Percentiles rank a stretch among this genome's conserved stretches.
These are phyloP conservation scores for Alouatta palliata DNA, from an alignment of 2,113 vertebrate genomes.

Conservation along the genomic window DNA sequence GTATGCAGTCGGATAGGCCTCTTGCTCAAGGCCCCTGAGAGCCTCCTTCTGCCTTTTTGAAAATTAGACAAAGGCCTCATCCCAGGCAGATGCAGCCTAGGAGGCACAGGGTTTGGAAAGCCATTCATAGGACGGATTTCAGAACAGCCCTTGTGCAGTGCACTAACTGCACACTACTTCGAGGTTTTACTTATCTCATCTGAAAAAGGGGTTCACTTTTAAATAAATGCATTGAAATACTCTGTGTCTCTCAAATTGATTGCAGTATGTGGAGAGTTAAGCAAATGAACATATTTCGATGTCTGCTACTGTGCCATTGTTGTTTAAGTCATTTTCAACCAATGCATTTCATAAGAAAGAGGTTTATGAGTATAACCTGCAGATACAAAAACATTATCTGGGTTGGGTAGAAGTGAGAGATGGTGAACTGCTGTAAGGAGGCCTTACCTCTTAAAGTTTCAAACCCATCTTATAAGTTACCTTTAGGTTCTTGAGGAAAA, in stretches of 20 bases:
- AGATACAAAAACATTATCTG: neutral
- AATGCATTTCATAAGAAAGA: neutral
- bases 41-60: neutral
- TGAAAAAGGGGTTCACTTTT: neutral
- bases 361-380: neutral
- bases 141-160: neutral
- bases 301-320: neutral
- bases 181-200: neutral
- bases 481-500: constrained; percentile 92
- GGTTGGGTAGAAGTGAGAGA: neutral
- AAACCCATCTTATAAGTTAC: constrained; percentile 76
- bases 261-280: neutral
- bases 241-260: neutral
- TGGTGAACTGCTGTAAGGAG: neutral
- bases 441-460: neutral
- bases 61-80: neutral
- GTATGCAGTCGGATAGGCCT: neutral
- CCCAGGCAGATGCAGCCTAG: neutral
- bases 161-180: neutral
- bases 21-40: neutral
- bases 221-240: neutral
- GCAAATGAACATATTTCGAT: neutral
- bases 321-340: neutral
- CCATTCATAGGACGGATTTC: neutral
- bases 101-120: neutral